Evolutionary conservation across 2,797 vertebrate species (phyloP).

Genomic region (Micropoecilia bifurca): DNA sequence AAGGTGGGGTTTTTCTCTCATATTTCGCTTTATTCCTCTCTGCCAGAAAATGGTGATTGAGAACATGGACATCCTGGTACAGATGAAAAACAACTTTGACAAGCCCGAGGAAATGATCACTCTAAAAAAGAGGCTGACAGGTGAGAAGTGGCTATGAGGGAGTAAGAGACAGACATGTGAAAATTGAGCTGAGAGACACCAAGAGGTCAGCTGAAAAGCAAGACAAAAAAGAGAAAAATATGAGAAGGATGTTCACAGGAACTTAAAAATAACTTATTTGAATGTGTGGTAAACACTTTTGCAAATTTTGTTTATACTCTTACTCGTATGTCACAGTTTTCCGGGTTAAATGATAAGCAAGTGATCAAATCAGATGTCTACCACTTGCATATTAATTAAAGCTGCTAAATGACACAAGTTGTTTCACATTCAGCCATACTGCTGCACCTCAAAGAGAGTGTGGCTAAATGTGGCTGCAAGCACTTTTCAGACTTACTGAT

Average conservation of each 20-base stretch:
- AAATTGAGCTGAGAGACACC: background rate
- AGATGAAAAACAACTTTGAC: slow-evolving; percentile 89
- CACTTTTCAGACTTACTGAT: background rate
- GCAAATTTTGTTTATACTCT: background rate
- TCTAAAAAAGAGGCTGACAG: slow-evolving; percentile 85
- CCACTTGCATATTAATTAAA: background rate
- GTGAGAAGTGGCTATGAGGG: slow-evolving; percentile 69
- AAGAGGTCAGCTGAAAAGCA: background rate
- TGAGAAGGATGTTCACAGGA: background rate
- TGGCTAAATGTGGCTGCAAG: background rate
- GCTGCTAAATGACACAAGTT: background rate
- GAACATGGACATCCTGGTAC: slow-evolving; percentile 94
- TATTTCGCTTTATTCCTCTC: slow-evolving; percentile 22
- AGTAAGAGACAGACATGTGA: background rate
- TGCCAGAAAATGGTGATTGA: slow-evolving; percentile 91
- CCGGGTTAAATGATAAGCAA: slow-evolving; percentile 9
- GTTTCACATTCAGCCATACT: background rate
- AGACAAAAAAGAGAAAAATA: background rate
- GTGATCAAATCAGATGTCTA: slow-evolving; percentile 2
- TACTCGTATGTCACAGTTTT: background rate
- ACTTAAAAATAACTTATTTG: background rate
- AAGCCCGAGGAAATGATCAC: slow-evolving; percentile 84
- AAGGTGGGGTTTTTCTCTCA: slow-evolving; percentile 22
- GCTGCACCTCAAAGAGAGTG: background rate
- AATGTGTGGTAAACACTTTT: background rate